These are phyloP conservation scores for Dissostichus mawsoni DNA, from an alignment of 2,113 vertebrate genomes.

Conservation along the genomic window DNA sequence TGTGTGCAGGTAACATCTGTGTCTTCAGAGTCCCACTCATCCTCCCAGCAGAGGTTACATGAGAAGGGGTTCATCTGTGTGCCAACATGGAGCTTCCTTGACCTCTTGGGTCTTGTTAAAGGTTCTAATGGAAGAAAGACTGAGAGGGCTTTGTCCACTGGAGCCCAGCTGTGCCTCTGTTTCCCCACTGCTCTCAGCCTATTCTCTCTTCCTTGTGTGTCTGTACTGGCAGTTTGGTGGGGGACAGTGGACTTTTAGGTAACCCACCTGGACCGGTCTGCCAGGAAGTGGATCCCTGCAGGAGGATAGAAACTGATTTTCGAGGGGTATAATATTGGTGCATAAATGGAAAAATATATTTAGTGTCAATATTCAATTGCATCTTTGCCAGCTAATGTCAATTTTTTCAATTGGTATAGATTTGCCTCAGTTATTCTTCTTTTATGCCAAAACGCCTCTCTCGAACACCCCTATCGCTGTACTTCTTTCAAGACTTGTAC, in stretches of 20 bases:
- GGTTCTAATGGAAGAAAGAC: constrained; percentile 63
- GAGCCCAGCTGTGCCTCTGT: constrained; percentile 66
- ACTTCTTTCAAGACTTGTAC: constrained; percentile 45
- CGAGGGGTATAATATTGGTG: constrained; percentile 3
- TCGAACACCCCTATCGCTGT: constrained; percentile 7
- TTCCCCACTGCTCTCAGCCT: constrained; percentile 40
- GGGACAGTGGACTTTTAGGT: constrained; percentile 3
- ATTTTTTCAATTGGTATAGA: not conserved
- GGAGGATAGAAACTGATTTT: constrained; percentile 10
- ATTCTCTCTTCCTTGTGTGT: constrained; percentile 33
- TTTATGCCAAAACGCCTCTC: not conserved
- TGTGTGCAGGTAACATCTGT: constrained; percentile 51
- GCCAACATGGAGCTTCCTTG: constrained; percentile 61
- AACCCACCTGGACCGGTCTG: constrained; percentile 48
- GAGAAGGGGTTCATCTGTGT: constrained; percentile 57
- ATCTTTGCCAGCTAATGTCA: no score
- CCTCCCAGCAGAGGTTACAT: constrained; percentile 48
- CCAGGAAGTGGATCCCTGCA: constrained; percentile 1
- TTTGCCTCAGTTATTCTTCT: not conserved
- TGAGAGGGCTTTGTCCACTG: constrained; percentile 69
- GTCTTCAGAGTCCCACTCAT: constrained; percentile 37
- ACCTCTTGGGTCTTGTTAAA: constrained; percentile 73
- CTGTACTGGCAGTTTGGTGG: constrained; percentile 11
- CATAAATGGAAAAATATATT: constrained; percentile 4
- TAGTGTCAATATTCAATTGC: no score